phyloP scores from a whole-genome alignment of 2,113 vertebrate species.

The Heptranchias perlo region DNA sequence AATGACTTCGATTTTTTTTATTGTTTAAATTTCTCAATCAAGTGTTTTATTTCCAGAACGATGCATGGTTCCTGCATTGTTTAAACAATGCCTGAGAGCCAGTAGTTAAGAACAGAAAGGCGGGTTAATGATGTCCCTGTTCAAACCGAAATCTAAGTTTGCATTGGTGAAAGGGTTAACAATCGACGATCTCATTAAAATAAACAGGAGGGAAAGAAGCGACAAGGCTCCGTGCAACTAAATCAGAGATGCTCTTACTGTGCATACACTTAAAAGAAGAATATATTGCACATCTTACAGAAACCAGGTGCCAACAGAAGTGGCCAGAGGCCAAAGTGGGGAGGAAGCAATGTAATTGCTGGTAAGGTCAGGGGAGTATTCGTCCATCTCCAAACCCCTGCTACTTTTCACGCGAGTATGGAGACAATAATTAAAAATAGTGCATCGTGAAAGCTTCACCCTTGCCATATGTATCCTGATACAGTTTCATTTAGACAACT shows the following conservation, averaged over 20 bases:
- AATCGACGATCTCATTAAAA: not conserved
- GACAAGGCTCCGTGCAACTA: not conserved
- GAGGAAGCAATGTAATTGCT: conserved; percentile 37
- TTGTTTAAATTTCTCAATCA: not conserved
- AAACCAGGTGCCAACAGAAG: conserved; percentile 23
- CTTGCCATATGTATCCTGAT: conserved; percentile 36
- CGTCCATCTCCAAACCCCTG: not conserved
- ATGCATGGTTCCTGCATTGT: not conserved
- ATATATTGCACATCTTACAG: not conserved
- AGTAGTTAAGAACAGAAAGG: not conserved
- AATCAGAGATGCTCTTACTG: not conserved
- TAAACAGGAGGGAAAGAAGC: not conserved
- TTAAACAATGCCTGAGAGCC: not conserved
- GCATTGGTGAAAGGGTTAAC: not conserved
- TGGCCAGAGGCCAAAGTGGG: conserved; percentile 30
- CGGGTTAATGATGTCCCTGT: not conserved
- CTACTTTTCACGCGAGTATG: not conserved
- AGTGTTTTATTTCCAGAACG: not conserved
- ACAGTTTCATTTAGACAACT: conserved; percentile 39
- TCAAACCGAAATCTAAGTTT: not conserved
- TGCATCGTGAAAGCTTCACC: conserved; percentile 35
- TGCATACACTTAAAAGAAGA: not conserved
- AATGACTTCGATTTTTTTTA: not conserved
- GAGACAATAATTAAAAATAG: conserved; percentile 39
- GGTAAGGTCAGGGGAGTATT: conserved; percentile 29